phyloP scores from a whole-genome alignment of 2,113 vertebrate species.

The Phocoena sinus region DNA sequence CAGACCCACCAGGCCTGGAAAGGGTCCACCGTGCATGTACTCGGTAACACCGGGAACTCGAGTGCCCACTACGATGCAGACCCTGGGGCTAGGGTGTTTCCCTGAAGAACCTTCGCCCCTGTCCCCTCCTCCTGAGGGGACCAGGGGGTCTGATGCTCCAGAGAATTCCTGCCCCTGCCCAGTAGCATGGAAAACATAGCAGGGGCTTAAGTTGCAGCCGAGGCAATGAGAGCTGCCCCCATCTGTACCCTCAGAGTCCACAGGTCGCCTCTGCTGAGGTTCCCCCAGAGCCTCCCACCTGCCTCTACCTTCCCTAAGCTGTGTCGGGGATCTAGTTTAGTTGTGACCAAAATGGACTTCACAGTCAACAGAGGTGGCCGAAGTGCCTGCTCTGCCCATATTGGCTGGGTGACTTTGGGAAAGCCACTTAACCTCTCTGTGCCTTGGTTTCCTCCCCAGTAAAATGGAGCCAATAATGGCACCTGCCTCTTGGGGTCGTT shows the following conservation, averaged over 20 bases:
- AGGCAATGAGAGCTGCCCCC: neutral
- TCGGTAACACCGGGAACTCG: neutral
- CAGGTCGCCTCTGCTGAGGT: neutral
- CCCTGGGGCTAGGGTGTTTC: no score
- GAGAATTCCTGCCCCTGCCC: neutral
- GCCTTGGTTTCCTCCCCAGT: neutral
- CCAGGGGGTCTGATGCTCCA: neutral
- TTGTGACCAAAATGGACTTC: neutral
- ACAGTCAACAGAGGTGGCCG: rapidly evolving
- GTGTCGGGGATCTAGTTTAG: neutral
- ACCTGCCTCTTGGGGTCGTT: neutral
- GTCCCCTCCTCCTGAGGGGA: neutral
- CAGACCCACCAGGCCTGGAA: neutral
- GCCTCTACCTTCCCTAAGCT: neutral
- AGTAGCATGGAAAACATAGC: neutral
- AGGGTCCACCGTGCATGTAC: rapidly evolving
- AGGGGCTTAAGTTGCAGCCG: neutral
- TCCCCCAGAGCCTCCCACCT: neutral
- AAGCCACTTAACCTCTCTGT: neutral
- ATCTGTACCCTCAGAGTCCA: neutral
- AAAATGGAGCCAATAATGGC: neutral
- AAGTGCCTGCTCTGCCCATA: neutral
- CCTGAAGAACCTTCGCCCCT: neutral
- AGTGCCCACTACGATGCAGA: neutral
- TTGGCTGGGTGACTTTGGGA: neutral